phyloP scores from a whole-genome alignment of 2,797 vertebrate genomes.

The Acomys russatus region DNA sequence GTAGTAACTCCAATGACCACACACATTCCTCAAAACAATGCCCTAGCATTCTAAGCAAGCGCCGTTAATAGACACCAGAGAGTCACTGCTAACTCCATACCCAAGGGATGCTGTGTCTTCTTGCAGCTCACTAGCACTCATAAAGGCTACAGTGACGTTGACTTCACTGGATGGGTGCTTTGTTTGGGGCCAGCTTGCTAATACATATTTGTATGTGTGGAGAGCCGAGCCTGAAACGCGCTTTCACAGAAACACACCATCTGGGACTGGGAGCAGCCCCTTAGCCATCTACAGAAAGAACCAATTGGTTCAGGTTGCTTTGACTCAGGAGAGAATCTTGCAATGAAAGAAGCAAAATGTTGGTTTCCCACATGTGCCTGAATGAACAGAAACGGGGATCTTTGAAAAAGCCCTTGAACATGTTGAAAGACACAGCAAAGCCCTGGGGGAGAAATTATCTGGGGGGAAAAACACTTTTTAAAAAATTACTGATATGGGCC shows the following conservation, averaged over 20 bases:
- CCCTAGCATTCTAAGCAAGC: background rate
- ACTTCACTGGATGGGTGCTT: background rate
- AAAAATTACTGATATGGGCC: background rate
- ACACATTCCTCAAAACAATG: background rate
- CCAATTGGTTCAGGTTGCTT: background rate
- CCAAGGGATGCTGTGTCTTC: background rate
- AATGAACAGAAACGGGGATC: background rate
- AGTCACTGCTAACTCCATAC: background rate
- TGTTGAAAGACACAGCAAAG: background rate
- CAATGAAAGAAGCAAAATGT: background rate
- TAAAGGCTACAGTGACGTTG: background rate
- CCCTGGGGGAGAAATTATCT: background rate
- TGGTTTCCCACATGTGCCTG: background rate
- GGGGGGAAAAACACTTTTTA: background rate
- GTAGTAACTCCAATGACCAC: background rate
- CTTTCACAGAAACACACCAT: background rate
- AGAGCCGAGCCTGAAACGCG: background rate
- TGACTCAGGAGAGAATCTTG: background rate
- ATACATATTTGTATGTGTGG: constrained; percentile 39
- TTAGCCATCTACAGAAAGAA: background rate
- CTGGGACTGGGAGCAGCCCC: background rate
- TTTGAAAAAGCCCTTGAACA: background rate
- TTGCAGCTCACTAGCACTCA: background rate
- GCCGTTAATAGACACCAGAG: background rate
- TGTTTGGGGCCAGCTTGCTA: constrained; percentile 10